Percentiles rank a stretch among this genome's conserved stretches.
These are phyloP conservation scores for Entelurus aequoreus DNA, from an alignment of 2,113 vertebrate species.

Conservation along the genomic window DNA sequence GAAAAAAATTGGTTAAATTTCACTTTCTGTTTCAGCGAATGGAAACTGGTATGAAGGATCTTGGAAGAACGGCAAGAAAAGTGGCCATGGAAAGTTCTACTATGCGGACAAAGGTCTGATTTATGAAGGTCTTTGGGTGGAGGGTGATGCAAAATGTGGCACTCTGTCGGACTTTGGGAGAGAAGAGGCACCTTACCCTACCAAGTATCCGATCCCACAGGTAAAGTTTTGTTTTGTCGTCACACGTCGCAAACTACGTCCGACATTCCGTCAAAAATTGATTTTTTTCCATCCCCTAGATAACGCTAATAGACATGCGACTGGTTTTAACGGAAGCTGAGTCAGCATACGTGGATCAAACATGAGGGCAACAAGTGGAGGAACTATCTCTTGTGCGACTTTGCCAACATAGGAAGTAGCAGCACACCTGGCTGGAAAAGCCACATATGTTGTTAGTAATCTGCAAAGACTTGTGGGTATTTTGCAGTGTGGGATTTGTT, in stretches of 20 bases:
- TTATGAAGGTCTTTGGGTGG: slow-evolving; percentile 84
- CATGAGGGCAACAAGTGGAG: not conserved
- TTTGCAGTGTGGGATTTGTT: no score
- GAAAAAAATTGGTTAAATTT: not conserved
- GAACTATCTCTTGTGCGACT: not conserved
- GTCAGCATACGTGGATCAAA: slow-evolving; percentile 16
- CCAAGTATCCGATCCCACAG: slow-evolving; percentile 82
- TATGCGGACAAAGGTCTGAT: slow-evolving; percentile 79
- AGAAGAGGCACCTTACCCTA: slow-evolving; percentile 64
- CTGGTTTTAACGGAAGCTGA: slow-evolving; percentile 45
- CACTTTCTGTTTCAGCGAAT: slow-evolving; percentile 60
- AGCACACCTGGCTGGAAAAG: not conserved
- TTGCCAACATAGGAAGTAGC: not conserved
- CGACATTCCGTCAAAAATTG: slow-evolving; percentile 1
- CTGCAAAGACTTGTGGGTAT: no score
- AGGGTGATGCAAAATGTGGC: slow-evolving; percentile 80
- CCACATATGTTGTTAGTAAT: no score
- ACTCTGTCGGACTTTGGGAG: slow-evolving; percentile 77
- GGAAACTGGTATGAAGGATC: slow-evolving; percentile 83
- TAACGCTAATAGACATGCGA: slow-evolving; percentile 72
- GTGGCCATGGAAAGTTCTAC: slow-evolving; percentile 79
- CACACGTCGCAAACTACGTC: no score
- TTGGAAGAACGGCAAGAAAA: slow-evolving; percentile 83
- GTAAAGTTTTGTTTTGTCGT: slow-evolving; percentile 48
- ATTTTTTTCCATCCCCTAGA: slow-evolving; percentile 55